Conservation (phyloP, 2,888 invertebrate genomes). For the Augiades crinisus region DNA sequence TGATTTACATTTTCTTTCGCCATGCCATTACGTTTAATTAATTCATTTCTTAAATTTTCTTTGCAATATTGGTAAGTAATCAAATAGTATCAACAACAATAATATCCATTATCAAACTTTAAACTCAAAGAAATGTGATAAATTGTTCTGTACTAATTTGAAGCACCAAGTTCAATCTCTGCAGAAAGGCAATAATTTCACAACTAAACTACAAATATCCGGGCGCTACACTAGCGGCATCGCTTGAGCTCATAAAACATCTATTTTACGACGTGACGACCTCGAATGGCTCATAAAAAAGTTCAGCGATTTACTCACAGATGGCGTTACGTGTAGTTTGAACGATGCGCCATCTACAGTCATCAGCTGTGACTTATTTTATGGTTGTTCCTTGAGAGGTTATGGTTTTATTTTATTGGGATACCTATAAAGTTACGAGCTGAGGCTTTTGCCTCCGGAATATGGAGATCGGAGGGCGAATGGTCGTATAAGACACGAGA, state of each 20-base stretch:
- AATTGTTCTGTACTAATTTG: no score
- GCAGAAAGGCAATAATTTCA: not conserved
- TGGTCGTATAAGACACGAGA: conserved; percentile 76
- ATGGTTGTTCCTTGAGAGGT: conserved; percentile 44
- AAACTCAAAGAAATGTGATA: no score
- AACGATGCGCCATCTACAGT: conserved; percentile 66
- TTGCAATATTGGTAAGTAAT: no score
- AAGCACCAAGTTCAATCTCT: no score
- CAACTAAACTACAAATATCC: conserved; percentile 28
- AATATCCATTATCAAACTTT: not conserved
- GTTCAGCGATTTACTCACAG: conserved; percentile 62
- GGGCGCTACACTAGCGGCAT: conserved; percentile 73
- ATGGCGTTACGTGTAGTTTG: conserved; percentile 57
- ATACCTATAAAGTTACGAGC: conserved; percentile 74
- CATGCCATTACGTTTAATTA: no score
- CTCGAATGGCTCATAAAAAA: conserved; percentile 72
- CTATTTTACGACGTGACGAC: conserved; percentile 71
- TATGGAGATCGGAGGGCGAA: conserved; percentile 77
- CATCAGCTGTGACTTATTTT: conserved; percentile 44
- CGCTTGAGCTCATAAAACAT: conserved; percentile 68
- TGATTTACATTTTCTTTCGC: no score
- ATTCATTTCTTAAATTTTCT: no score
- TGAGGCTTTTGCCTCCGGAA: conserved; percentile 64
- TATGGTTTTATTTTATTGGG: conserved; percentile 71
- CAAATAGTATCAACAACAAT: no score